phyloP scores from a whole-genome alignment of 2,113 vertebrate genomes.

The Chascanopsetta lugubris region DNA sequence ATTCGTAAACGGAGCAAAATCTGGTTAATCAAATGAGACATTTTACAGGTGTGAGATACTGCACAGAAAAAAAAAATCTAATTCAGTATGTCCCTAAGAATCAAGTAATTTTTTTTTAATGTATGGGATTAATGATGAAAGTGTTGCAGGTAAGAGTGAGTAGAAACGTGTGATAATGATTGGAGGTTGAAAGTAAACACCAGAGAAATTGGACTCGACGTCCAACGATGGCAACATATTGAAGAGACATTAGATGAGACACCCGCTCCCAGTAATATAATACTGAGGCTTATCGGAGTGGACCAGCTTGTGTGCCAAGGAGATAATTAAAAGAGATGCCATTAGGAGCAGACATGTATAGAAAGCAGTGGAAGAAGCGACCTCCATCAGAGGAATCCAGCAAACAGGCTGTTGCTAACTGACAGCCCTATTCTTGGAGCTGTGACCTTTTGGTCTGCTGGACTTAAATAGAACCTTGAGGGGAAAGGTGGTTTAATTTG shows the following conservation, averaged over 20 bases:
- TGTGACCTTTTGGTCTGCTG: slow-evolving; percentile 60
- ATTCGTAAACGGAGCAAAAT: slow-evolving; percentile 6
- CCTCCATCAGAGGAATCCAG: slow-evolving; percentile 56
- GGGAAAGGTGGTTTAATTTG: slow-evolving; percentile 58
- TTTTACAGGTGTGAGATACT: too few relatives aligned
- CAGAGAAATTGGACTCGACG: slow-evolving; percentile 56
- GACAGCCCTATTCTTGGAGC: slow-evolving; percentile 65
- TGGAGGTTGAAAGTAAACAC: slow-evolving; percentile 59
- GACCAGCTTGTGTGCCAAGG: slow-evolving; percentile 57
- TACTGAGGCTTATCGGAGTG: slow-evolving; percentile 65
- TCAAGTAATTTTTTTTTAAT: too few relatives aligned
- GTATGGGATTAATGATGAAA: slow-evolving; percentile 28
- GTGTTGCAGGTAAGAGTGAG: background rate
- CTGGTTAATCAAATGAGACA: too few relatives aligned
- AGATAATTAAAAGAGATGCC: slow-evolving; percentile 71
- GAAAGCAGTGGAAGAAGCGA: slow-evolving; percentile 25
- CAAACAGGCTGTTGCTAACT: slow-evolving; percentile 59
- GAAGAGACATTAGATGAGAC: slow-evolving; percentile 60
- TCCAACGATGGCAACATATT: slow-evolving; percentile 47
- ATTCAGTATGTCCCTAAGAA: too few relatives aligned
- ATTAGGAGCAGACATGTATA: slow-evolving; percentile 45
- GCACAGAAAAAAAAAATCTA: too few relatives aligned
- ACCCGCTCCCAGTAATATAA: slow-evolving; percentile 61
- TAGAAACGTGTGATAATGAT: slow-evolving; percentile 51
- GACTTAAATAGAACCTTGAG: slow-evolving; percentile 57